These are phyloP conservation scores for Cremastobaeus sp. DNA, from an alignment of 2,888 invertebrate species.

Conservation along the genomic window DNA sequence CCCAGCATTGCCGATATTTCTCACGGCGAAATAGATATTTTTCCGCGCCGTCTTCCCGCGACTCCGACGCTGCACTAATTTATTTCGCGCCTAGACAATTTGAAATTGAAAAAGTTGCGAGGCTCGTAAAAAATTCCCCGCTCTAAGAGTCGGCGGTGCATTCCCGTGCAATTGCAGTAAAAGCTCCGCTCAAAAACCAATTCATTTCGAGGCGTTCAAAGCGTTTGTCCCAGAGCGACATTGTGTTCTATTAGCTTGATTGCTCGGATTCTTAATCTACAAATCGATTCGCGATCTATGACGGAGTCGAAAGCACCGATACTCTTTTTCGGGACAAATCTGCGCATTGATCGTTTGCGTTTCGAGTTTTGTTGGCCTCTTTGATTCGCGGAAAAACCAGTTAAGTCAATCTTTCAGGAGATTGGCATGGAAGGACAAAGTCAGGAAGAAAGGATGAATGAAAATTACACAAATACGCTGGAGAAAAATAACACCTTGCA, in stretches of 20 bases:
- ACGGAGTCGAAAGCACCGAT: background rate
- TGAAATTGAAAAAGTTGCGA: constrained; percentile 41
- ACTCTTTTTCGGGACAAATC: too few species aligned
- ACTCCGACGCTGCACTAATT: constrained; percentile 11
- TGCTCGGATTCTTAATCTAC: constrained; percentile 38
- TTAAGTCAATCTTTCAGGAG: too few species aligned
- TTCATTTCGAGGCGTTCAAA: constrained; percentile 21
- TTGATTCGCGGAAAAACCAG: too few species aligned
- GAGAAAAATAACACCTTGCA: too few species aligned
- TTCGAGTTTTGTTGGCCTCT: too few species aligned
- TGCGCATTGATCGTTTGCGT: too few species aligned
- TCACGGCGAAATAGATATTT: background rate
- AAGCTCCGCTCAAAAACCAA: constrained; percentile 40
- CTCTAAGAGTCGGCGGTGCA: constrained; percentile 16
- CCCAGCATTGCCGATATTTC: constrained; percentile 34
- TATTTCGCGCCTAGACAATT: constrained; percentile 31
- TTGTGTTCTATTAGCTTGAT: constrained; percentile 48
- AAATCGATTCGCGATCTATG: constrained; percentile 17
- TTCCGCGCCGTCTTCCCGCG: background rate
- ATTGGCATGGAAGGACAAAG: too few species aligned
- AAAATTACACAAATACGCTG: too few species aligned
- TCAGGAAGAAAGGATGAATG: too few species aligned
- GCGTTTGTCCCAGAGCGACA: constrained; percentile 22
- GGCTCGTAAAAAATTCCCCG: constrained; percentile 16
- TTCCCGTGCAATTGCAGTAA: constrained; percentile 45